A percentile compares a stretch with the other conserved stretches of the same genome.
phyloP scores from a whole-genome alignment of 2,113 vertebrate species.

The Monopterus albus region DNA sequence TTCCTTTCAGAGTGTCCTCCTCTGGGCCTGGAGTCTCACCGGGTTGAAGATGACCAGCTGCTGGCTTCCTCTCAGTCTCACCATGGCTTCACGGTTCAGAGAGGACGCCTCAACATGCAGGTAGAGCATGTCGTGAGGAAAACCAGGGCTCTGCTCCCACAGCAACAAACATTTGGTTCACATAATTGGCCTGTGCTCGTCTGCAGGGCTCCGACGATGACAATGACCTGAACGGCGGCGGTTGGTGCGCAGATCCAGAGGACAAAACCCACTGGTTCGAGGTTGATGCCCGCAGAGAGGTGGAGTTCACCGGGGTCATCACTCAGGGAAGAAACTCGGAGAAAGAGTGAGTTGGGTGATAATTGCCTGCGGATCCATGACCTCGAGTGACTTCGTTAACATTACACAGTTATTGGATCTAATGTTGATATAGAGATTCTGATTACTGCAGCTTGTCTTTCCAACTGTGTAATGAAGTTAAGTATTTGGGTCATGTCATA shows the following conservation, averaged over 20 bases:
- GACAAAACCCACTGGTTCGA: constrained; percentile 91
- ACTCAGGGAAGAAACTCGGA: constrained; percentile 94
- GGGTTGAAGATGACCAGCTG: constrained; percentile 91
- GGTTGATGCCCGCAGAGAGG: constrained; percentile 89
- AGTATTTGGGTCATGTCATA: too few relatives aligned
- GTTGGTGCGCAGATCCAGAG: constrained; percentile 90
- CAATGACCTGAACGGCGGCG: constrained; percentile 90
- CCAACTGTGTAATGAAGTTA: too few relatives aligned
- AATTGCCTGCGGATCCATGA: background rate
- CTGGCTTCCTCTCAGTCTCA: constrained; percentile 91
- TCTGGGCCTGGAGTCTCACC: constrained; percentile 94
- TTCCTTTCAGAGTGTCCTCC: constrained; percentile 90
- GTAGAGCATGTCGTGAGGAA: constrained; percentile 62
- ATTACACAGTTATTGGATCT: too few relatives aligned
- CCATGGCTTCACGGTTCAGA: constrained; percentile 86
- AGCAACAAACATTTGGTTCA: too few relatives aligned
- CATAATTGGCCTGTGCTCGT: background rate
- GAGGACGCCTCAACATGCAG: constrained; percentile 95
- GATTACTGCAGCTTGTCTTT: too few relatives aligned
- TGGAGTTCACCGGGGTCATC: constrained; percentile 92
- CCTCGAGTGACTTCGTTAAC: too few relatives aligned
- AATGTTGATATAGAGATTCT: background rate
- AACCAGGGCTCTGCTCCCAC: too few relatives aligned
- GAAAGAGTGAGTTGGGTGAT: constrained; percentile 86
- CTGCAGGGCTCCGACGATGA: constrained; percentile 86